phyloP scores from a whole-genome alignment of 2,797 vertebrate species.

The Amblyopsis hoosieri region DNA sequence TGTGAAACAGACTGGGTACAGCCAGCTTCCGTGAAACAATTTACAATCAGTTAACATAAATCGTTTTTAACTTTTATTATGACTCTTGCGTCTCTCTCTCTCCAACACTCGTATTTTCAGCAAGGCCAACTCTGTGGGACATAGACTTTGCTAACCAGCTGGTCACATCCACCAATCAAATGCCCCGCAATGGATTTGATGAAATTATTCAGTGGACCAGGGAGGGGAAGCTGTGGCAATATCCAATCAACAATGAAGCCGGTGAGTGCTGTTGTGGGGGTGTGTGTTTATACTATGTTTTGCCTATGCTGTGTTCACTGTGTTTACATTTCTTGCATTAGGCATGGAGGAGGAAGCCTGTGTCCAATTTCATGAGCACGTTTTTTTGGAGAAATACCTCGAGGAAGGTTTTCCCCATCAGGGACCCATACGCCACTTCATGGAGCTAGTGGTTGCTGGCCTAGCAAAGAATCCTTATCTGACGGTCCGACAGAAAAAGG shows the following conservation, averaged over 20 bases:
- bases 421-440: slow-evolving; percentile 93
- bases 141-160: slow-evolving; percentile 84
- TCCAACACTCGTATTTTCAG: slow-evolving; percentile 38
- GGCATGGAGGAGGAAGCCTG: slow-evolving; percentile 87
- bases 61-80: neutral
- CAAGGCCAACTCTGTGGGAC: slow-evolving; percentile 89
- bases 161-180: slow-evolving; percentile 64
- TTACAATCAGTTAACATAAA: too few relatives aligned
- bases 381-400: slow-evolving; percentile 91
- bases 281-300: neutral
- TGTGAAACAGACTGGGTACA: too few relatives aligned
- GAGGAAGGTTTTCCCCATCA: slow-evolving; percentile 84
- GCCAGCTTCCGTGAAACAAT: too few relatives aligned
- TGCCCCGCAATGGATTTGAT: slow-evolving; percentile 86
- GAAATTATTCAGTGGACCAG: slow-evolving; percentile 97
- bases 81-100: neutral
- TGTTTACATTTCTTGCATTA: slow-evolving; percentile 43
- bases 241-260: slow-evolving; percentile 90
- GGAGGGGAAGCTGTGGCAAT: slow-evolving; percentile 91
- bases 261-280: slow-evolving; percentile 70
- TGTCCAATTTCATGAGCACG: slow-evolving; percentile 91
- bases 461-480: slow-evolving; percentile 89
- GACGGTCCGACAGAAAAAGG: slow-evolving; percentile 87
- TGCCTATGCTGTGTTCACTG: neutral
- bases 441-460: slow-evolving; percentile 92